Percentiles rank a stretch among this genome's conserved stretches.
phyloP scores from a whole-genome alignment of 2,888 invertebrate species.

The Platycnemis pennipes region DNA sequence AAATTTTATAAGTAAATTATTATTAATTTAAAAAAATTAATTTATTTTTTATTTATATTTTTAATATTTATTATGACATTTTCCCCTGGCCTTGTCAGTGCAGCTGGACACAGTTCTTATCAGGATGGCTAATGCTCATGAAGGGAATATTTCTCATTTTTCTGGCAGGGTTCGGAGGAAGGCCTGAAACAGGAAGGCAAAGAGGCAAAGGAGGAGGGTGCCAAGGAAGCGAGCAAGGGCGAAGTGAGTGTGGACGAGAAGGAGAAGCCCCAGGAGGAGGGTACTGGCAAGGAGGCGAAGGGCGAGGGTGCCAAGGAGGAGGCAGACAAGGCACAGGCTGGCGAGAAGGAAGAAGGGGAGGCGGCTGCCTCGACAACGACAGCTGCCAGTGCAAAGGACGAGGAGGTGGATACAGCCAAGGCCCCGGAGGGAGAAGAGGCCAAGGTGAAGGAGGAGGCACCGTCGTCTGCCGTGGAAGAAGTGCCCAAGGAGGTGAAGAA shows the following conservation, averaged over 20 bases:
- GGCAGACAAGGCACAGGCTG: constrained; percentile 71
- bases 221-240: constrained; percentile 76
- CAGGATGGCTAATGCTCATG: no score
- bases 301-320: constrained; percentile 48
- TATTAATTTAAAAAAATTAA: no score
- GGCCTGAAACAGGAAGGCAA: constrained; percentile 74
- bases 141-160: not conserved
- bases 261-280: constrained; percentile 70
- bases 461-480: not conserved
- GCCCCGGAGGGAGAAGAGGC: not conserved
- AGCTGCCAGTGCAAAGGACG: constrained; percentile 77
- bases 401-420: constrained; percentile 78
- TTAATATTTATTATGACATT: no score
- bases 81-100: no score
- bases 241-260: constrained; percentile 72
- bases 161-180: constrained; percentile 74
- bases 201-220: constrained; percentile 73
- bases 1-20: no score
- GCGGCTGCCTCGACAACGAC: constrained; percentile 71
- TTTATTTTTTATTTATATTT: no score
- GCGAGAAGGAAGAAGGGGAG: constrained; percentile 70
- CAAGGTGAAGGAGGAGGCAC: constrained; percentile 23
- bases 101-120: no score
- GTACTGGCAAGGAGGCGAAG: constrained; percentile 68
- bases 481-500: not conserved